Evolutionary conservation across 1,140 invertebrate genomes (phyloP), one percentile per base, ranked within the genome.

Genomic region (Lepidostoma basale): DNA sequence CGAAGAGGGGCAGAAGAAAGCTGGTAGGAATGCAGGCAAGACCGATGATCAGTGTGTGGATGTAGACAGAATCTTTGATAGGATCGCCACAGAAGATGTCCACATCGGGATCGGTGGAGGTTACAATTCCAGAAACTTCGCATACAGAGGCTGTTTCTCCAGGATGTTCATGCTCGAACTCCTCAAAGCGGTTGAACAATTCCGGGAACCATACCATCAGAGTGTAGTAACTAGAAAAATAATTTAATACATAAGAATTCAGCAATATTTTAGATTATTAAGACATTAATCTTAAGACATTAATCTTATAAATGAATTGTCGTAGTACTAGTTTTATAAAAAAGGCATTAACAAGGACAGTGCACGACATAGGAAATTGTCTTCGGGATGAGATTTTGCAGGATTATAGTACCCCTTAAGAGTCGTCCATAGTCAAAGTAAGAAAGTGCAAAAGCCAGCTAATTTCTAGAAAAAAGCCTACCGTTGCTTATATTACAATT

Each of bases 161-260:
- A 0, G 88, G 88, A 84, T 89, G 82, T 0, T 77, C 72, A 14
- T 79, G 75, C 73, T 90, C 89, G 75, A 87, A 91, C 49, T 88
- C 85, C 72, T 91, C 88, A 75, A 90, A 91, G 66, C 90, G 87
- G 76, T 88, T 85, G 79, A 92, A 92, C 72, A 93, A 79, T 76
- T 92, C 90, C 6, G 91, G 91, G 77, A 93, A 92, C 91, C 91
- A 93, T 66, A 92, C 87, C 90, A 92, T 92, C 2, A 92, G 79
- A 1, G 90, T 92, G 76, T 92, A 92, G 76, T 92, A 92, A 74
- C 91, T 92, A 76, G 28, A 75, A 73, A 62, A 71, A 33, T 68
- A 62, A 16, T 36, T n/a, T n/a, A n/a, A n/a, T 54, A 54, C 14
- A 54, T 5, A 52, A 23, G 3, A n/a, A 14, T n/a, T 44, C n/a